Evolutionary conservation across 2,113 vertebrate genomes (phyloP).

Genomic region (Actenoides lindsayi): DNA sequence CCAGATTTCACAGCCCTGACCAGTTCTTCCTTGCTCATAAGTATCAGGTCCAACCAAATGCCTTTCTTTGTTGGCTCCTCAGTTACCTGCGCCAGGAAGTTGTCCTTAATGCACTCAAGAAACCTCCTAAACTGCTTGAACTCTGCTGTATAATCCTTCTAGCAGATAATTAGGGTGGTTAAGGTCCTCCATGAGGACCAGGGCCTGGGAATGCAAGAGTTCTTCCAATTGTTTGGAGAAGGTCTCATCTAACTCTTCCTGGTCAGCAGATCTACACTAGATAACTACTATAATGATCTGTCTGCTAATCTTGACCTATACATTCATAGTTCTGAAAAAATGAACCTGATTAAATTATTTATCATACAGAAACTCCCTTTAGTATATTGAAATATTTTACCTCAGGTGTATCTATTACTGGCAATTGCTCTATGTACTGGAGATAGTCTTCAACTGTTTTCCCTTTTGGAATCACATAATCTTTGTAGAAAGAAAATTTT

Average conservation of each 20-base stretch:
- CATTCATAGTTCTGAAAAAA: not conserved
- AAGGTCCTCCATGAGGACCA: not conserved
- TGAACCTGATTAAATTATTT: not conserved
- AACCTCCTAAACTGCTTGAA: not conserved
- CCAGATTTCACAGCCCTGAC: not conserved
- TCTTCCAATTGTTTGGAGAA: not conserved
- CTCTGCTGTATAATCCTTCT: not conserved
- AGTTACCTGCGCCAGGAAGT: not conserved
- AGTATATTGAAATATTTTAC: conserved; percentile 56
- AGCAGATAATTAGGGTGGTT: not conserved
- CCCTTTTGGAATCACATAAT: conserved; percentile 76
- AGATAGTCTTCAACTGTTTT: conserved; percentile 79
- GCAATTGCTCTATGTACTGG: conserved; percentile 81
- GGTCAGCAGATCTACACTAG: not conserved
- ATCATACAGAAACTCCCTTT: not conserved
- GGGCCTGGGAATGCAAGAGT: not conserved
- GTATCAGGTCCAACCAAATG: not conserved
- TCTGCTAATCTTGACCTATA: not conserved
- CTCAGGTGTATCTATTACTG: conserved; percentile 81
- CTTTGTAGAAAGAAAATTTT: conserved; percentile 82
- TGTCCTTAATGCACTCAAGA: not conserved
- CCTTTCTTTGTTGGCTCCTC: not conserved
- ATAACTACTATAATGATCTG: not conserved
- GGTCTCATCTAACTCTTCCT: not conserved
- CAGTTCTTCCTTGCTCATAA: not conserved